Conservation (phyloP, 1,140 invertebrate species). For the Neocloeon triangulifer region DNA sequence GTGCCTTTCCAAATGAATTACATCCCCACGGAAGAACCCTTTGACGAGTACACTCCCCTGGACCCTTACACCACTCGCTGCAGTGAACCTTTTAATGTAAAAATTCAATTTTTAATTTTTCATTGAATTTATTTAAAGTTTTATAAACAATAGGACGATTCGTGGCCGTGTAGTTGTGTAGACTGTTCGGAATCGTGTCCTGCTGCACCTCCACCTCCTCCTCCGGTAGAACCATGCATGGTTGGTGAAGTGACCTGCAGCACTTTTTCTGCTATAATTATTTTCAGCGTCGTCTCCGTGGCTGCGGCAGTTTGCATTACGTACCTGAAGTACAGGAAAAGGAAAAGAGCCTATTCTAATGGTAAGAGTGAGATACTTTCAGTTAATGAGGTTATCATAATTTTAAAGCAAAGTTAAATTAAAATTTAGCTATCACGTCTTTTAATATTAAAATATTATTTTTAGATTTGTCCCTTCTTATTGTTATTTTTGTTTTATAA, state of each 20-base stretch:
- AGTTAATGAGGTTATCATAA: too few species aligned
- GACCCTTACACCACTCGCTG: constrained; percentile 27
- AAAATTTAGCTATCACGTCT: too few species aligned
- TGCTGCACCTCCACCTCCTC: constrained; percentile 20
- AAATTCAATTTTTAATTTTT: constrained; percentile 7
- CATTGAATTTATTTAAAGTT: not conserved
- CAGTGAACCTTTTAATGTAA: constrained; percentile 26
- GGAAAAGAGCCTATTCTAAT: too few species aligned
- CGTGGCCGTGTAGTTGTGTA: constrained; percentile 46
- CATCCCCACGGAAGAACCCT: constrained; percentile 11
- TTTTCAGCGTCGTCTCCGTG: constrained; percentile 13
- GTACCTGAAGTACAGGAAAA: not conserved
- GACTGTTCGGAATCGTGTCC: constrained; percentile 47
- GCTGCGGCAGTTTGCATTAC: constrained; percentile 5
- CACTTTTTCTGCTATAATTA: too few species aligned
- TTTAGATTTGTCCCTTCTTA: too few species aligned
- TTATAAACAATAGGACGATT: not conserved
- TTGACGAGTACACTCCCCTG: constrained; percentile 18
- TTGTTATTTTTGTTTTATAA: too few species aligned
- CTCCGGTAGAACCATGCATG: too few species aligned
- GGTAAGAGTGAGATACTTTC: too few species aligned
- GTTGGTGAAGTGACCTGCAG: too few species aligned
- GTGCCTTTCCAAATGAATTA: constrained; percentile 45
- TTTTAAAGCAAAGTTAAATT: too few species aligned
- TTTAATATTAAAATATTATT: too few species aligned